Evolutionary conservation across 1,140 invertebrate species (phyloP).

Genomic region (Mylabris phalerata): DNA sequence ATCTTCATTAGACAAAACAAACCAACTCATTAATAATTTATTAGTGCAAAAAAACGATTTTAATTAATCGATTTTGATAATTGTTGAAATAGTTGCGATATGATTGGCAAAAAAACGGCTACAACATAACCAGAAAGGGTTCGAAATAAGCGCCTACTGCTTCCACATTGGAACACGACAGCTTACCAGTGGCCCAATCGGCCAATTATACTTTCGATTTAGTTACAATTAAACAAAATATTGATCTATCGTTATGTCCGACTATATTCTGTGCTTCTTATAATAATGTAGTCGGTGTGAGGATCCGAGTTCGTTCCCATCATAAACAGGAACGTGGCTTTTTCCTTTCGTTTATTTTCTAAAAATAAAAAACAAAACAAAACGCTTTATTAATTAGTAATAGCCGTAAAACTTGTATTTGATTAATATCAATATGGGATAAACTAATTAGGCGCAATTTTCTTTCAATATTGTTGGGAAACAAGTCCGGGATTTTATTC

Average conservation of each 20-base stretch:
- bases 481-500: neutral
- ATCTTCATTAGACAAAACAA: too few species aligned
- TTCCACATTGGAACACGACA: conserved; percentile 21
- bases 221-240: neutral
- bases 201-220: neutral
- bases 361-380: neutral
- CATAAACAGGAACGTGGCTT: neutral
- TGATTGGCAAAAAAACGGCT: neutral
- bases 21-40: too few species aligned
- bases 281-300: conserved; percentile 18
- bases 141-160: conserved; percentile 17
- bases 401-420: neutral
- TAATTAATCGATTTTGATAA: neutral
- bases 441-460: neutral
- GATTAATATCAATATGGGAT: neutral
- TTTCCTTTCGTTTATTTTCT: neutral
- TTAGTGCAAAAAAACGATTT: too few species aligned
- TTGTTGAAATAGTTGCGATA: too few species aligned
- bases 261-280: conserved; percentile 17
- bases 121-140: conserved; percentile 1
- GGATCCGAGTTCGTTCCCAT: neutral
- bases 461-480: neutral
- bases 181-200: conserved; percentile 20
- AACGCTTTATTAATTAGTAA: neutral
- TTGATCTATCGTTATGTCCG: neutral